phyloP scores from a whole-genome alignment of 2,888 invertebrate genomes.

The Coremacera marginata region DNA sequence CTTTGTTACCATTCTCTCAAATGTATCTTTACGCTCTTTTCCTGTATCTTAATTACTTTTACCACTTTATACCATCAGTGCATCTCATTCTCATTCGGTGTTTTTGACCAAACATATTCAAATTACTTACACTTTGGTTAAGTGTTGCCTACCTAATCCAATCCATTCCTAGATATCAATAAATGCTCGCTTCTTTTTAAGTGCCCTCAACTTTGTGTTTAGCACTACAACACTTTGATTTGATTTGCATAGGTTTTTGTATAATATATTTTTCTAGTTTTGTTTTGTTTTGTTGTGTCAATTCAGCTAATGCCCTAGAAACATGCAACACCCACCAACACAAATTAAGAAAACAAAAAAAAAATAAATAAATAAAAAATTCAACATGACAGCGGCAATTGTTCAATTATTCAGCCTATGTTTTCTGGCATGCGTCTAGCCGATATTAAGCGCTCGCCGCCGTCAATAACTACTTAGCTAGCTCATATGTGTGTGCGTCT shows the following conservation, averaged over 20 bases:
- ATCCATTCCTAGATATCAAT: too few species aligned
- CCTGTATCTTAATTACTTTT: not conserved
- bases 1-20: not conserved
- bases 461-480: not conserved
- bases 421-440: not conserved
- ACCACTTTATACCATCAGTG: not conserved
- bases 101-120: not conserved
- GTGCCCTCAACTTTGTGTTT: too few species aligned
- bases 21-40: not conserved
- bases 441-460: not conserved
- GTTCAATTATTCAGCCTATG: not conserved
- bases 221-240: not conserved
- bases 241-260: not conserved
- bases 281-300: constrained; percentile 19
- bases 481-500: not conserved
- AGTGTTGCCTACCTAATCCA: too few species aligned
- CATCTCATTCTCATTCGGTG: not conserved
- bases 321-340: constrained; percentile 23
- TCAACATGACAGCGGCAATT: constrained; percentile 29
- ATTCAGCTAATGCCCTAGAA: constrained; percentile 22
- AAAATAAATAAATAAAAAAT: too few species aligned
- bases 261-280: not conserved
- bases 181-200: too few species aligned
- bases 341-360: not conserved
- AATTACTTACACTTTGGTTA: too few species aligned